Conservation (phyloP, 2,113 vertebrate species). For the Carollia perspicillata region DNA sequence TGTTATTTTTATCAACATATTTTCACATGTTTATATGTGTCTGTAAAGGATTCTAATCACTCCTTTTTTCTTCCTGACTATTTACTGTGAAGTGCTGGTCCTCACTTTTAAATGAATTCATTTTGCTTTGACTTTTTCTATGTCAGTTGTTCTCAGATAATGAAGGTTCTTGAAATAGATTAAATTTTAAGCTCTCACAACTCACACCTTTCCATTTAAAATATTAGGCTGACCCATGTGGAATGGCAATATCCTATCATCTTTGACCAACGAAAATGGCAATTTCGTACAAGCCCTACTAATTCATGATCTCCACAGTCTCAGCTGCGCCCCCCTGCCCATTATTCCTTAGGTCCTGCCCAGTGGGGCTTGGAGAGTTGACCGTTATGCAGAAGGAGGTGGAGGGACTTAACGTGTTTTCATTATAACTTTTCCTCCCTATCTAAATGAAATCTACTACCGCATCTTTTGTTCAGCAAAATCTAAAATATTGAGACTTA, state of each 20-base stretch:
- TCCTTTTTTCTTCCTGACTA: background rate
- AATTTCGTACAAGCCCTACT: background rate
- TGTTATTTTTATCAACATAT: background rate
- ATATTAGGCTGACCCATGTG: background rate
- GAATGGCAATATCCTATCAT: background rate
- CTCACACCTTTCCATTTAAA: background rate
- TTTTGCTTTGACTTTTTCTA: background rate
- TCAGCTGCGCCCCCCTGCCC: background rate
- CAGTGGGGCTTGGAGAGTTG: rapidly evolving
- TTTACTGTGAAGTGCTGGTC: background rate
- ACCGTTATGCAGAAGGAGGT: background rate
- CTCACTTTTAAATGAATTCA: conserved; percentile 3
- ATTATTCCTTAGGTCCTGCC: background rate
- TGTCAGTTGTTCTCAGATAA: background rate
- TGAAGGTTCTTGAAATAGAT: background rate
- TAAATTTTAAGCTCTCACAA: background rate
- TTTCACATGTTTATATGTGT: background rate
- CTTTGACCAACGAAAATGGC: background rate
- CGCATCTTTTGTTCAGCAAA: background rate
- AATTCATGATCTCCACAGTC: background rate
- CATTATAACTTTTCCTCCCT: background rate
- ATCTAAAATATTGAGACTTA: background rate
- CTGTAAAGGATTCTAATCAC: background rate
- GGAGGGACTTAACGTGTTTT: background rate
- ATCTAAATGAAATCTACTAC: background rate